Evolutionary conservation across 2,113 vertebrate species (phyloP), one percentile per base, ranked within the genome.

Genomic region (Leiothrix lutea): DNA sequence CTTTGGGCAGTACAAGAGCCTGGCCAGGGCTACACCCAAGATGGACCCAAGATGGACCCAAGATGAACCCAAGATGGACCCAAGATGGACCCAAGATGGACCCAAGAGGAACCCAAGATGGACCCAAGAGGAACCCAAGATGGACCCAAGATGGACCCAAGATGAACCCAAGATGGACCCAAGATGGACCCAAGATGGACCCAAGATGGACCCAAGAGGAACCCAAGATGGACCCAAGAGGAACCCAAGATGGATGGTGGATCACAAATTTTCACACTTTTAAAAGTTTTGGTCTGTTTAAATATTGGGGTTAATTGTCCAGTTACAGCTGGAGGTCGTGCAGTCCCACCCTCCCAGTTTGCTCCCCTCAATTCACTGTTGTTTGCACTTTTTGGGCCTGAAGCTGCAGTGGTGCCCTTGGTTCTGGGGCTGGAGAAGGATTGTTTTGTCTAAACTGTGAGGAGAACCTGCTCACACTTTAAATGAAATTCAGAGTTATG

Each of bases 1-100:
- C 18, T 23, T 6, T 17, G 36, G 74, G 36, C 58, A 62, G 47
- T 0, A 0, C 58, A n/a, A 22, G 58, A 42, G 23, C 23, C 33
- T 8, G 14, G 11, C 13, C 8, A 3, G 1, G 71, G 19, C 40
- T 74, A 0, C 14, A 57, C 40, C 45, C 45, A 9, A 6, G 15
- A 6, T 28, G 33, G 45, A 50, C n/a, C 11, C 51, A n/a, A 14
- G 19, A 14, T 26, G 33, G 65, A 36, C 36, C 45, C 45, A 9
- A 6, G 15, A 6, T 28, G 33, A n/a, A 50, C n/a, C 11, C 51
- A n/a, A 14, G 19, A 14, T 26, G 33, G 65, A 57, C 40, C 45
- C 45, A 9, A 6, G 15, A 6, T 28, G 33, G 45, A 50, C n/a
- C 11, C 51, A n/a, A 14, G 19, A 14, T 26, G 33, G 65, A 36